These are phyloP conservation scores for Hyles vespertilio DNA, from an alignment of 1,140 invertebrate species.

Conservation along the genomic window DNA sequence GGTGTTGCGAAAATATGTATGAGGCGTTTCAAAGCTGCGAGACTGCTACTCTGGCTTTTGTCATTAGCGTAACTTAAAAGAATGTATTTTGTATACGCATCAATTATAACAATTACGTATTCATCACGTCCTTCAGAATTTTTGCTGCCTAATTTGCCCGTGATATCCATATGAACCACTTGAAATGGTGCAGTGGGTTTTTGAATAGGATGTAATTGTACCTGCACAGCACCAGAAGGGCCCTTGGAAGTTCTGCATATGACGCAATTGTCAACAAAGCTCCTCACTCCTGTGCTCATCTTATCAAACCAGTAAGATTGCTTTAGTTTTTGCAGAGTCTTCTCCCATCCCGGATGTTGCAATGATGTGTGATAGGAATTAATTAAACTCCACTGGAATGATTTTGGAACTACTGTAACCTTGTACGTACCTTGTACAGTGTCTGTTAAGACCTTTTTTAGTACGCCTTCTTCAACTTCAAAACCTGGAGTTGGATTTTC, in stretches of 20 bases:
- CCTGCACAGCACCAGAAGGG: slow-evolving; percentile 29
- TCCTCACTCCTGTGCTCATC: slow-evolving; percentile 22
- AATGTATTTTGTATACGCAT: slow-evolving; percentile 46
- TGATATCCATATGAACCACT: slow-evolving; percentile 35
- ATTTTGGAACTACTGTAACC: slow-evolving; percentile 20
- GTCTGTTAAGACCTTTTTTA: slow-evolving; percentile 13
- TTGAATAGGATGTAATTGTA: slow-evolving; percentile 33
- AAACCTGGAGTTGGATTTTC: slow-evolving; percentile 5
- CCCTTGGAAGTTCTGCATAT: slow-evolving; percentile 27
- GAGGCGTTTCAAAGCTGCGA: slow-evolving; percentile 25
- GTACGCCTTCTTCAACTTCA: slow-evolving; percentile 5
- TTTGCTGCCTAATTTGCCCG: slow-evolving; percentile 36
- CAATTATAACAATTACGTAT: slow-evolving; percentile 44
- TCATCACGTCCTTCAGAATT: slow-evolving; percentile 14
- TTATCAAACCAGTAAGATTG: slow-evolving; percentile 31
- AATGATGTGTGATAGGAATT: slow-evolving; percentile 29
- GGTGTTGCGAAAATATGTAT: slow-evolving; percentile 37
- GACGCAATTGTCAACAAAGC: slow-evolving; percentile 30
- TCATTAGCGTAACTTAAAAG: slow-evolving; percentile 22
- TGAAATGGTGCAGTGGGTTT: slow-evolving; percentile 33
- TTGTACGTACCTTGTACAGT: slow-evolving; percentile 11
- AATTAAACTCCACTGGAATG: slow-evolving; percentile 37
- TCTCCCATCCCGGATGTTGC: slow-evolving; percentile 33
- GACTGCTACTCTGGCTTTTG: slow-evolving; percentile 22
- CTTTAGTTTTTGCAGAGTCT: slow-evolving; percentile 31